phyloP scores from a whole-genome alignment of 92 coral and sea anemone genomes.

The Galaxea fascicularis region DNA sequence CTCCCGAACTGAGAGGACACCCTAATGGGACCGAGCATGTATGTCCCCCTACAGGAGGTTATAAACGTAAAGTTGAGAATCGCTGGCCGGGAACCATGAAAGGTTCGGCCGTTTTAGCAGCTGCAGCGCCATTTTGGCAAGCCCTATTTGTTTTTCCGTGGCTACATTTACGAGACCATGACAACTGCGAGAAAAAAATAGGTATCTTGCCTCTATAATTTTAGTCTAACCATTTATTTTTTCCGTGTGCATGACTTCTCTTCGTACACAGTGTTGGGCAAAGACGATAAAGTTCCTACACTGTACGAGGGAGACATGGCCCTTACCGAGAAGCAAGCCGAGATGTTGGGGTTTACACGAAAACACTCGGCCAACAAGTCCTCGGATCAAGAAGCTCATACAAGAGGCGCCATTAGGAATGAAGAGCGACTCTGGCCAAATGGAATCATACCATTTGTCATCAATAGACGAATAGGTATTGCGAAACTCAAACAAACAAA shows the following conservation, averaged over 20 bases:
- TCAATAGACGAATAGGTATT: slow-evolving; percentile 7
- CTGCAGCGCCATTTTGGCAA: too few species aligned
- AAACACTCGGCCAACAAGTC: not conserved
- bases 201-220: too few species aligned
- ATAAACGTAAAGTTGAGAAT: too few species aligned
- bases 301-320: slow-evolving; percentile 53
- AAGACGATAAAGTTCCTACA: not conserved
- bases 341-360: not conserved
- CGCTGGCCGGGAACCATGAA: too few species aligned
- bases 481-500: too few species aligned
- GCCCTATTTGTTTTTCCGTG: too few species aligned
- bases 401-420: slow-evolving; percentile 25
- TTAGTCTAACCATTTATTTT: not conserved
- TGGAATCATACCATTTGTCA: slow-evolving; percentile 34
- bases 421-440: slow-evolving; percentile 31
- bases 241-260: not conserved
- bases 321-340: slow-evolving; percentile 27
- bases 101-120: too few species aligned
- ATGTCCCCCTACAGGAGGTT: too few species aligned
- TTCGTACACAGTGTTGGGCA: not conserved
- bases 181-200: too few species aligned
- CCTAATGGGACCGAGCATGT: too few species aligned
- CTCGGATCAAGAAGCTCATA: slow-evolving; percentile 13
- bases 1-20: too few species aligned
- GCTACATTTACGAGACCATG: too few species aligned